These are phyloP conservation scores for Lasius platythorax DNA, from an alignment of 2,888 invertebrate species.

Conservation along the genomic window DNA sequence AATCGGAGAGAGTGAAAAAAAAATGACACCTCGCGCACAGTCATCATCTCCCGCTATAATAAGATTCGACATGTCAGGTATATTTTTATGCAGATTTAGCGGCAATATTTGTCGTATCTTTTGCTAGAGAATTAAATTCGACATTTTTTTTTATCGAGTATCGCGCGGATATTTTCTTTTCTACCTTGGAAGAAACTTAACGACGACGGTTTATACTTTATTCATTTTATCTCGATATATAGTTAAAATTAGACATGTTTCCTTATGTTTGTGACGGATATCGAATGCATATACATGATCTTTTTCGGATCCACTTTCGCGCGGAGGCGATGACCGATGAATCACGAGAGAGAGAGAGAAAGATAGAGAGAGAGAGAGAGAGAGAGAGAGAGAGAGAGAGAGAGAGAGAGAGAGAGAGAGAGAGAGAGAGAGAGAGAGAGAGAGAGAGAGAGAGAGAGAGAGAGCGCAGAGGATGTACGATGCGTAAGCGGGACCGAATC, in stretches of 20 bases:
- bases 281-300: neutral
- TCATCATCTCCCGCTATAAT: neutral
- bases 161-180: neutral
- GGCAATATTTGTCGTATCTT: neutral
- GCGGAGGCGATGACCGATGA: constrained; percentile 23
- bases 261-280: neutral
- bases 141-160: neutral
- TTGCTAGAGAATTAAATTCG: neutral
- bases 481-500: constrained; percentile 69
- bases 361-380: too few relatives aligned
- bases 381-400: neutral
- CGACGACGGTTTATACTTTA: neutral
- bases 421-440: too few relatives aligned
- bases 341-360: neutral
- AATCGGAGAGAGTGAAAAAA: constrained; percentile 15
- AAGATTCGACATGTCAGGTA: neutral
- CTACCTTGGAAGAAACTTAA: constrained; percentile 17
- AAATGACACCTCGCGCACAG: neutral
- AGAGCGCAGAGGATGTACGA: constrained; percentile 50
- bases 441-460: too few relatives aligned
- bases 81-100: constrained; percentile 5
- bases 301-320: neutral
- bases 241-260: neutral
- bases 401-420: neutral
- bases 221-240: neutral